Percentiles rank a stretch among this genome's conserved stretches.
phyloP scores from a whole-genome alignment of 1,140 invertebrate species.

The Meteorus sp. region DNA sequence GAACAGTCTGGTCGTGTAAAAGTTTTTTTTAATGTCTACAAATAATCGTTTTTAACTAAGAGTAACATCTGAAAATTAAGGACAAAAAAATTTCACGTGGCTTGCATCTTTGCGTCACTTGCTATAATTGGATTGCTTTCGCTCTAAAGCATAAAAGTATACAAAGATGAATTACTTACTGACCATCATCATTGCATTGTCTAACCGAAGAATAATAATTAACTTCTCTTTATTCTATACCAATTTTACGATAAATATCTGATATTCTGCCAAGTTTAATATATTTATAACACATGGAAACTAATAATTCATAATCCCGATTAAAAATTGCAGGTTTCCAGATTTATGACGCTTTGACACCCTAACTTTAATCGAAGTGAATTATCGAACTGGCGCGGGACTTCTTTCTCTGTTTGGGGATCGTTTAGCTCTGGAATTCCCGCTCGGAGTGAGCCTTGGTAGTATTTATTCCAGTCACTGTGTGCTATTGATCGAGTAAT shows the following conservation, averaged over 20 bases:
- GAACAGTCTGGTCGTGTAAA: too few species aligned
- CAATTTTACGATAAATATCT: background rate
- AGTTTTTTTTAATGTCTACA: too few species aligned
- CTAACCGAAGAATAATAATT: constrained; percentile 3
- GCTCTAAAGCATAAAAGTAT: background rate
- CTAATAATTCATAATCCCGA: constrained; percentile 1
- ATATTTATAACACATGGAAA: background rate
- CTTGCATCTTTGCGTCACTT: constrained; percentile 1
- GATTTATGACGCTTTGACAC: constrained; percentile 72
- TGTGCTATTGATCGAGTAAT: constrained; percentile 66
- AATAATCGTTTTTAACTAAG: constrained; percentile 7
- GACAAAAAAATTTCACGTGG: background rate
- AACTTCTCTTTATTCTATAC: background rate
- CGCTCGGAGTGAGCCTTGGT: constrained; percentile 65
- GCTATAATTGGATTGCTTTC: background rate
- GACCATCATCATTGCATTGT: constrained; percentile 20
- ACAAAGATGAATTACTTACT: constrained; percentile 6
- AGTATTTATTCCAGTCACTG: constrained; percentile 69
- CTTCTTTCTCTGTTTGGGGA: constrained; percentile 52
- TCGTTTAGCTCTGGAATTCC: constrained; percentile 60
- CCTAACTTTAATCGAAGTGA: constrained; percentile 65
- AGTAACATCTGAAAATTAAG: constrained; percentile 9
- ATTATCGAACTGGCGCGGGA: constrained; percentile 59
- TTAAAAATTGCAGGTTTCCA: constrained; percentile 62
- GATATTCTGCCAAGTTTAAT: background rate